Base-by-base conservation (phyloP, 2,888 invertebrate species). In the Drosophila monieri region DNA sequence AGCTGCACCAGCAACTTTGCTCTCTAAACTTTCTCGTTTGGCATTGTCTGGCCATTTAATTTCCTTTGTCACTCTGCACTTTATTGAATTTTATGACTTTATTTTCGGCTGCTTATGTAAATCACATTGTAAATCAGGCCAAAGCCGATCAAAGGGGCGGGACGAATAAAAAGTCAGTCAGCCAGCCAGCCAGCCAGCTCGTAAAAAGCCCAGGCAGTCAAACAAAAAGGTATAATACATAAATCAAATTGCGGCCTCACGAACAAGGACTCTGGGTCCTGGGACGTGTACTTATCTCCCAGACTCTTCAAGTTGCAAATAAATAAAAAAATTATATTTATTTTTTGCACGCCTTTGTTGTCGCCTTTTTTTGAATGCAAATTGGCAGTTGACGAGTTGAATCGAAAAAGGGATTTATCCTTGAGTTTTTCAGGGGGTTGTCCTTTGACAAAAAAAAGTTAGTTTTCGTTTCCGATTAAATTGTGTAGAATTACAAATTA, bases 231-330 rank as follows among this genome's bases (percentile, higher is more conserved):
- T 57, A 78, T 69, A 76, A 61, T 65, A 75, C 59, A 76, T 85
- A 84, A 84, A 85, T 84, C 79, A 81, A 83, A 85, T 87, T 87
- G 83, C 55, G 85, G 88, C 78, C 55, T 53, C 56, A 58, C 25
- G 23, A 73, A 39, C 62, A 62, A 12, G 65, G 67, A 60, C 57
- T 48, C 62, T 46, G 66, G 68, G 60, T 65, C 56, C 62, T 51
- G 44, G 51, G 39, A 39, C 27, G 2, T 27, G 27, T 32, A 46
- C 65, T 44, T 39, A 15, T 32, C 53, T 52, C 57, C 23, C 58
- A 61, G 53, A 15, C 52, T 57, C 56, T 39, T 56, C 46, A 49
- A 67, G 68, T 67, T 53, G 10, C 54, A 76, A 56, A 49, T 56
- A 71, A 68, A 76, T 60, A 47, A 30, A 30, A 46, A 18, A 39